Base-by-base conservation (phyloP, 2,113 vertebrate species). In the Hemicordylus capensis region DNA sequence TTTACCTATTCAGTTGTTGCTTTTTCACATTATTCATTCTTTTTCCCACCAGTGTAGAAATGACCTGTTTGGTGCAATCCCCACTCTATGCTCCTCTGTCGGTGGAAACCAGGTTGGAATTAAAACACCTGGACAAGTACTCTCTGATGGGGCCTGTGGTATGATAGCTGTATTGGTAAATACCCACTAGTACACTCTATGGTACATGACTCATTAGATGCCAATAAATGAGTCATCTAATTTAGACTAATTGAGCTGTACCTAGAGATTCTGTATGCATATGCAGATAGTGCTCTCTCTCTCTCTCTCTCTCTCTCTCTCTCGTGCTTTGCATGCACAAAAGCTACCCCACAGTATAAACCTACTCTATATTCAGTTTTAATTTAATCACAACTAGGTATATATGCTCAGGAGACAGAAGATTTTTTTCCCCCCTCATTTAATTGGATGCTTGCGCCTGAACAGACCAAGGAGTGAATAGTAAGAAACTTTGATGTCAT, bases 191-290 rank as follows among this genome's bases (percentile, higher is more conserved):
- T 85, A 87, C 88, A 91, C 92, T 56, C 61, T 83, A 75, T 8
- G 34, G 85, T 89, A 76, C 46, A n/a, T 80, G 59, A 72, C 90
- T 91, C 88, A 11, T 39, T 58, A 84, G 77, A 81, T 93, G 85
- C 76, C 77, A 88, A 89, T 80, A 85, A 93, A 88, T 76, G 88
- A 85, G 77, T 88, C 83, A 93, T 85, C 83, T 80, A 84, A 54
- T 88, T 91, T 91, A 91, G 93, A 89, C 92, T 93, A 95, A 94
- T 86, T 90, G 92, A 93, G 64, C 48, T 86, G 83, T 88, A 89
- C 72, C 88, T 58, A 81, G 88, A 94, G 89, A 89, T 90, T 92
- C 79, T 80, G 17, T 74, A 84, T 88, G 85, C 70, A 92, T 86
- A 84, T 76, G 44, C 89, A 89, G 76, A 81, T 90, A 85, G 54